Conservation (phyloP, 1,140 invertebrate species). For the Heterodera schachtii region DNA sequence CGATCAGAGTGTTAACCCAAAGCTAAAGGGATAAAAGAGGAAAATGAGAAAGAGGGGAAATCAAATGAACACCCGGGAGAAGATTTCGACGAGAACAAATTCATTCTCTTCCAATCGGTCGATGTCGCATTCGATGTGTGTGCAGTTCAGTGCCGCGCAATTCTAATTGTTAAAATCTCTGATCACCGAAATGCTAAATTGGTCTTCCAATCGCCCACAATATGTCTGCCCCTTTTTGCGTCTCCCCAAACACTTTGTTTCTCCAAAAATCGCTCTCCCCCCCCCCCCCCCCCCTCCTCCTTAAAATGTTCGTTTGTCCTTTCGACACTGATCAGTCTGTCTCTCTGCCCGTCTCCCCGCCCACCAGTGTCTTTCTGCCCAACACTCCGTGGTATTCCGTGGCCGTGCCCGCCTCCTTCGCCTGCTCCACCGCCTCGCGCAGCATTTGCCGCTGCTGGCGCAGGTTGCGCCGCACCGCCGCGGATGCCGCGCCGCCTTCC, state of each 20-base stretch:
- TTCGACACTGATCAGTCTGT: too few species aligned
- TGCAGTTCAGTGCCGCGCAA: slow-evolving; percentile 58
- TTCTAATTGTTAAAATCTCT: slow-evolving; percentile 39
- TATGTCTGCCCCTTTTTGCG: too few species aligned
- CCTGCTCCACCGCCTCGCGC: slow-evolving; percentile 53
- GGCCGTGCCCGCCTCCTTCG: slow-evolving; percentile 54
- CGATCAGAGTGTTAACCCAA: slow-evolving; percentile 63
- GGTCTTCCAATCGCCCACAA: too few species aligned
- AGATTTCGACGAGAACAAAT: slow-evolving; percentile 62
- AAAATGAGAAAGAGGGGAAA: not conserved
- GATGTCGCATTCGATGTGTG: slow-evolving; percentile 63
- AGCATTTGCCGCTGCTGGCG: slow-evolving; percentile 50
- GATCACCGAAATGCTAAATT: too few species aligned
- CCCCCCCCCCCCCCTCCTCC: too few species aligned
- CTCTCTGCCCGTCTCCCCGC: not conserved
- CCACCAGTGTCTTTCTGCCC: slow-evolving; percentile 49
- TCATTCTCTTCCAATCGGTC: slow-evolving; percentile 58
- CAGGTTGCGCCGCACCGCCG: slow-evolving; percentile 42
- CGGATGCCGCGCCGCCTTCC: not conserved
- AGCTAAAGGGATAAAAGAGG: slow-evolving; percentile 26
- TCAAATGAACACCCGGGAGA: slow-evolving; percentile 45
- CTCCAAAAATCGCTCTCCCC: too few species aligned
- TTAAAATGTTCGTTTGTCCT: too few species aligned
- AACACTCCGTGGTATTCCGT: slow-evolving; percentile 58
- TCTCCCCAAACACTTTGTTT: too few species aligned